Evolutionary conservation across 2,113 vertebrate species (phyloP), one percentile per base, ranked within the genome.

Genomic region (Periophthalmodon schlosseri): DNA sequence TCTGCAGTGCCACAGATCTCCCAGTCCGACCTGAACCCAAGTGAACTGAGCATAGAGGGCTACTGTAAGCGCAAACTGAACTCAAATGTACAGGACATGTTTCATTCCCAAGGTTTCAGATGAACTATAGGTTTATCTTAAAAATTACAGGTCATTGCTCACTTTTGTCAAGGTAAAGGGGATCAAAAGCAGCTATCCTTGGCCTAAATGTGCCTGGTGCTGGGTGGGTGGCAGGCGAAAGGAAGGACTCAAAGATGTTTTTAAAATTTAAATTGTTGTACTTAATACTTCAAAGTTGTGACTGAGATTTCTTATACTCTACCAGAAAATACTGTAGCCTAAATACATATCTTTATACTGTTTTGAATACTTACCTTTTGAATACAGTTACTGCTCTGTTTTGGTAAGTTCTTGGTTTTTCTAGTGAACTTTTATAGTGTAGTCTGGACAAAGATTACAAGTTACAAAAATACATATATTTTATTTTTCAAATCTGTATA

Each of bases 121-220:
- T 60, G 57, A 60, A 16, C 44, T 33, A 58, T n/a, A 6, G 67
- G 58, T 88, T 84, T 70, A 73, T 87, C 72, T 82, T 49, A 44
- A 34, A 68, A 60, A 44, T 68, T 54, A 74, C 65, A 75, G 21
- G 9, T 11, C 33, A 44, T 39, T 74, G 56, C 69, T 66, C 72
- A 44, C 39, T 44, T 33, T 82, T 57, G 77, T 23, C 83, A 88
- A 85, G 81, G 83, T 86, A 85, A 82, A 44, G 50, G 11, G 47
- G 47, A 88, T 86, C 57, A 88, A 83, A 86, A 68, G 64, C 65
- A 70, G 18, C 20, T 11, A 81, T 73, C 83, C 83, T 84, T 84
- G 83, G 64, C 74, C 83, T 63, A 75, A n/a, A 72, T 44, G 57
- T n/a, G 46, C 23, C 67, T n/a, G 6, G 57, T 18, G n/a, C 44